Conservation (phyloP, 2,113 vertebrate genomes). For the Podarcis cretensis region DNA sequence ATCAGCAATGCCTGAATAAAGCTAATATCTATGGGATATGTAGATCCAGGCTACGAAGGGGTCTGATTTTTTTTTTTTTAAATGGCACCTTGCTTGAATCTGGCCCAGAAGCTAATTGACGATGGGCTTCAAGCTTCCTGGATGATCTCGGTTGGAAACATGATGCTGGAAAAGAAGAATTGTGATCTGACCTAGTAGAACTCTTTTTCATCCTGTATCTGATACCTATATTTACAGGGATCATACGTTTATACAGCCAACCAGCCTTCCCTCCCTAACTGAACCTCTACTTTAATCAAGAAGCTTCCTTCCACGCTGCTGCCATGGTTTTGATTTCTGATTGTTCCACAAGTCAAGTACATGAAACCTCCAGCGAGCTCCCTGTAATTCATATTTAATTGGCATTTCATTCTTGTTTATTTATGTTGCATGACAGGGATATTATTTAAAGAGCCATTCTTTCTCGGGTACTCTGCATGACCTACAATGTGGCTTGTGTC, state of each 20-base stretch:
- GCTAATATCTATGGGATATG: background rate
- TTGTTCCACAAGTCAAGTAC: slow-evolving; percentile 42
- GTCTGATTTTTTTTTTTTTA: too few species aligned
- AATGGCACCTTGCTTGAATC: background rate
- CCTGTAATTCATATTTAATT: slow-evolving; percentile 39
- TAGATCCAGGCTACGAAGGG: background rate
- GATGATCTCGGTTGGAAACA: background rate
- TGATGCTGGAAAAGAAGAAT: background rate
- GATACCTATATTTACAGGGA: background rate
- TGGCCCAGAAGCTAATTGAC: background rate
- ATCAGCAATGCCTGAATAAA: too few species aligned
- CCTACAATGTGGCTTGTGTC: slow-evolving; percentile 9
- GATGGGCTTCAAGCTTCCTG: background rate
- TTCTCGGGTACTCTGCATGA: background rate
- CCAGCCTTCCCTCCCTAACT: background rate
- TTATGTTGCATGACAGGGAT: slow-evolving; percentile 35
- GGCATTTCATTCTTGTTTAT: slow-evolving; percentile 53
- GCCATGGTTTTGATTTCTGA: slow-evolving; percentile 18
- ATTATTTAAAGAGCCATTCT: slow-evolving; percentile 27
- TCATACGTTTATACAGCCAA: background rate
- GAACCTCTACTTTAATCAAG: background rate
- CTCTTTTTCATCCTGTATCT: background rate
- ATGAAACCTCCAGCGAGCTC: background rate
- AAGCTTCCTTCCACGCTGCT: background rate
- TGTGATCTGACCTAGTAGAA: background rate